Percentiles rank a stretch among this genome's conserved stretches.
Evolutionary conservation across 2,888 invertebrate species (phyloP).

Genomic region (Galerucella nymphaeae): DNA sequence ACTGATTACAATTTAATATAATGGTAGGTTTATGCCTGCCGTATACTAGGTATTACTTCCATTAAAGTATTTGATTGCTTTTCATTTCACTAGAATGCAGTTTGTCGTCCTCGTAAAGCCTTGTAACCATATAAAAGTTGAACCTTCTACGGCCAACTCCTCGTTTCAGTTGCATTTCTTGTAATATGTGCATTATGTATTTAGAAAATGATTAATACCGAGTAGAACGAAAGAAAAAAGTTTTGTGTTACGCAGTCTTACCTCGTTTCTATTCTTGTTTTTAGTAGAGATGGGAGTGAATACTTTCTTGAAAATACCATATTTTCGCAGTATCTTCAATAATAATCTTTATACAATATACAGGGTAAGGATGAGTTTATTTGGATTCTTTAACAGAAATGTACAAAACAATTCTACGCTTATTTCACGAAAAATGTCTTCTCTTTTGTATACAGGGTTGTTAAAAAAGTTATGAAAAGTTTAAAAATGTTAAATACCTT

Average conservation of each 20-base stretch:
- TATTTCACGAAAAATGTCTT: too few relatives aligned
- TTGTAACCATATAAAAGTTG: neutral
- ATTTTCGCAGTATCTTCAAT: too few relatives aligned
- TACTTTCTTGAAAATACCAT: neutral
- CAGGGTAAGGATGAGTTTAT: too few relatives aligned
- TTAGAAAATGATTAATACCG: neutral
- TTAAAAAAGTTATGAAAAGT: too few relatives aligned
- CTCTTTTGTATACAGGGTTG: too few relatives aligned
- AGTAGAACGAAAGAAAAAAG: neutral
- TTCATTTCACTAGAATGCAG: conserved; percentile 1
- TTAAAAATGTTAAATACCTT: too few relatives aligned
- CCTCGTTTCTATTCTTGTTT: neutral
- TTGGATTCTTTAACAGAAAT: too few relatives aligned
- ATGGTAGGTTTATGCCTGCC: neutral
- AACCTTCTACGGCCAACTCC: neutral
- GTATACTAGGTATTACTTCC: neutral
- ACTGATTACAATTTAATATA: neutral
- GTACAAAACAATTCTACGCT: too few relatives aligned
- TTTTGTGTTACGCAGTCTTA: neutral
- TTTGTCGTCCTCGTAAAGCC: neutral
- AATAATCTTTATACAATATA: too few relatives aligned
- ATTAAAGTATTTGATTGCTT: neutral
- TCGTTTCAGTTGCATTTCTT: conserved; percentile 1
- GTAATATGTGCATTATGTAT: neutral
- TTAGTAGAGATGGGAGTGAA: neutral